Evolutionary conservation across 2,113 vertebrate genomes (phyloP).

Genomic region (Dolichotis patagonum): DNA sequence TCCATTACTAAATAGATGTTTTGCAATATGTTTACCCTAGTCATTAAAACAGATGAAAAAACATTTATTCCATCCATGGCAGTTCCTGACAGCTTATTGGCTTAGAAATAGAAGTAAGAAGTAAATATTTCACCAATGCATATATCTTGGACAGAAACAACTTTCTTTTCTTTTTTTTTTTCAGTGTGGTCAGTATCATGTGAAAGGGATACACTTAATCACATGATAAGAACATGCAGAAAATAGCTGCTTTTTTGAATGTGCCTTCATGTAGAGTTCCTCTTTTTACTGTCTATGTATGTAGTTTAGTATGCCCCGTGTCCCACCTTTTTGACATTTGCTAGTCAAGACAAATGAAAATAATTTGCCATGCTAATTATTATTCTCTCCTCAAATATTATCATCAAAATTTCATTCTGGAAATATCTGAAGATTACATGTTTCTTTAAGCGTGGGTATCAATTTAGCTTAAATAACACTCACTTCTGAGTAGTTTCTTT

Average conservation of each 20-base stretch:
- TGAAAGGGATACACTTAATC: background rate
- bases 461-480: constrained; percentile 81
- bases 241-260: background rate
- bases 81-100: background rate
- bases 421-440: constrained; percentile 25
- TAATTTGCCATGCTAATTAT: constrained; percentile 4
- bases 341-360: constrained; percentile 59
- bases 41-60: constrained; percentile 24
- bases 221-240: background rate
- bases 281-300: background rate
- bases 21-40: constrained; percentile 36
- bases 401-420: background rate
- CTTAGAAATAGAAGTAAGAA: background rate
- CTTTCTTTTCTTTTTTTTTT: background rate
- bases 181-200: background rate
- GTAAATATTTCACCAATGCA: background rate
- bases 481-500: constrained; percentile 89
- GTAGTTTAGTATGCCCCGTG: background rate
- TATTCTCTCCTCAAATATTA: constrained; percentile 33
- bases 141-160: background rate
- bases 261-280: background rate
- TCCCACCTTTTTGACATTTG: constrained; percentile 32
- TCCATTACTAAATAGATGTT: background rate
- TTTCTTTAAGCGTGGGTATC: constrained; percentile 7
- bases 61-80: background rate